Base-by-base conservation (phyloP, 2,797 vertebrate species). In the Artibeus lituratus region DNA sequence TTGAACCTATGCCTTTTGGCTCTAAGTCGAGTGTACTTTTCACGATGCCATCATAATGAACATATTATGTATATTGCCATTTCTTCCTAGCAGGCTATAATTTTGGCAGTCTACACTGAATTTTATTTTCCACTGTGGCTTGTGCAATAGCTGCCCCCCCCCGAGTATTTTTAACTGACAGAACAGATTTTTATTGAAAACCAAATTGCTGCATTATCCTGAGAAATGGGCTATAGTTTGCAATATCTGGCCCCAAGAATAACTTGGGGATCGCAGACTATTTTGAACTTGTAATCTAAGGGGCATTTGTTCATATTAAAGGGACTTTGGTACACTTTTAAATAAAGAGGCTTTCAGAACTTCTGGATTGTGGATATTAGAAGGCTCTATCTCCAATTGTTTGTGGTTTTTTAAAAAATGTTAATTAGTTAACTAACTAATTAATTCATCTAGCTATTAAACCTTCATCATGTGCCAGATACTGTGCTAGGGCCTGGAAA, bases 151-250 rank as follows among this genome's bases (percentile, higher is more conserved):
- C 83, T 94, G 73, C n/a, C 74, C 77, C 59, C 39, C 39, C 67
- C 32, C 55, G 65, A 81, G 26, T 89, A 92, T 90, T 96, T 96
- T 95, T 91, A 96, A 89, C 51, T 19, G 55, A 93, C 65, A 35
- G 51, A 92, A 93, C 57, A 87, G 78, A 91, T 95, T 97, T 93
- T 90, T 94, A 94, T 32, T 89, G 92, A 94, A 88, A 95, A 93
- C 62, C 16, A 87, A 91, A 96, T 32, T 42, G 57, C 88, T 72
- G 51, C 14, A 44, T 87, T 84, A 70, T 77, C 94, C 95, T 74
- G 70, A 95, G 82, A 94, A 96, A 90, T 70, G 78, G 74, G 57
- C 35, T 94, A 39, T 92, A 80, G 32, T 87, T 70, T 67, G 47
- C 74, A 91, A 93, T 14, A 5, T 44, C 47, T 87, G 53, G 42